Evolutionary conservation across 2,888 invertebrate genomes (phyloP), one percentile per base, ranked within the genome.

Genomic region (Penaeus monodon): DNA sequence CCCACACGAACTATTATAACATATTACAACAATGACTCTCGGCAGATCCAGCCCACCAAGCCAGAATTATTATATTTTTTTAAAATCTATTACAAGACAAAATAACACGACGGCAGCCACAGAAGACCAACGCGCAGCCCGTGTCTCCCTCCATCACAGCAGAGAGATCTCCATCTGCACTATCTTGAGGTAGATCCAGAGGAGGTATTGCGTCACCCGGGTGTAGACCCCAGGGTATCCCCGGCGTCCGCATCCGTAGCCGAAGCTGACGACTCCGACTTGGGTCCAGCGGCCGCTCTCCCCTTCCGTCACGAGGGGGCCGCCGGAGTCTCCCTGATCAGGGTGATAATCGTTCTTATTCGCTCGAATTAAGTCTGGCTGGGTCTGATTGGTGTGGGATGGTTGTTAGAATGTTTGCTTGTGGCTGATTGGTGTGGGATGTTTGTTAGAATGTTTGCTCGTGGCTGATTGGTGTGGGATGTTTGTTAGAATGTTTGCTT

Each of bases 251-350:
- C 85, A 85, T 17, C 85, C 85, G 29, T 81, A 81, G 44, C 97
- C 98, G 93, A 98, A 98, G 6, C 97, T 97, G 91, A 98, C 97
- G 91, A 98, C 97, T 1, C 98, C 98, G 1, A 97, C 97, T 81
- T 98, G 94, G 93, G 97, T 97, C 93, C 96, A 98, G 89, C 95
- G 94, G n/a, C 96, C 96, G 92, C 97, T 96, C 91, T 95, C 95
- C 0, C 97, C 96, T 92, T 95, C 95, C 17, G 96, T 96, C 88
- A 91, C 91, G 82, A 97, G 93, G 22, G 97, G 97, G 44, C 97
- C 97, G 29, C 97, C 97, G 0, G 97, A 97, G 92, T 97, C 97
- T 2, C 97, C 97, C 93, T 97, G 95, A 80, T 38, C 33, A 38
- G 33, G 33, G 6, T 38, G 33, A 38, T 38, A 38, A 38, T 38